Base-by-base conservation (phyloP, 2,797 vertebrate genomes). In the Botia almorhae region DNA sequence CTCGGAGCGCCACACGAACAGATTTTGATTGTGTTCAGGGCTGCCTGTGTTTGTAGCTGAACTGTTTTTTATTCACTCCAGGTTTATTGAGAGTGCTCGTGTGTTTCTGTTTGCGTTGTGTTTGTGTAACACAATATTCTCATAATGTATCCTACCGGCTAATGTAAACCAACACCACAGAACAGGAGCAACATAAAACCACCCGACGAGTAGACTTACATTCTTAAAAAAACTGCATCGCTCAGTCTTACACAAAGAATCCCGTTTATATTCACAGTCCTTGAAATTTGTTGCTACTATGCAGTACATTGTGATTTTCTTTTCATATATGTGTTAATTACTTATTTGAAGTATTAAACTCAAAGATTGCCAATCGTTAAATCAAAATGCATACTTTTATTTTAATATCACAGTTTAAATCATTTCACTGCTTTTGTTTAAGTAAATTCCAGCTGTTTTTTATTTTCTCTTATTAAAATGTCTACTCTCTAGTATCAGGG, bases 171-270 rank as follows among this genome's bases (percentile, higher is more conserved):
- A 39, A 76, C 48, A 21, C 48, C 51, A 39, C 72, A n/a, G 19
- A 50, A 36, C 8, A 17, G 29, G 19, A n/a, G 74, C 39, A 76
- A 76, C 19, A 56, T 13, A 36, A 68, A 56, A 68, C 19, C 74
- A 65, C 19, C 26, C 19, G 19, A 76, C 53, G 1, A 55, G 39
- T 65, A 50, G 48, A 23, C 13, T 11, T 39, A 17, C 1, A 65
- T 36, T 6, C 3, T 1, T 53, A 39, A 65, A 23, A 67, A 23
- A 4, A 76, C 61, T 67, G 48, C 55, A 43, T 56, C 23, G 8
- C 36, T 43, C 39, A 55, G 26, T 50, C 23, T 17, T n/a, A n/a
- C 58, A 29, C 72, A 50, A 56, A 13, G 8, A 58, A 23, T 23
- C 10, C 3, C 2, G 4, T 75, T 51, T 75, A n/a, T 64, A 36